Evolutionary conservation across 2,113 vertebrate species (phyloP), one percentile per base, ranked within the genome.

Genomic region (Benitochromis conjunctus): DNA sequence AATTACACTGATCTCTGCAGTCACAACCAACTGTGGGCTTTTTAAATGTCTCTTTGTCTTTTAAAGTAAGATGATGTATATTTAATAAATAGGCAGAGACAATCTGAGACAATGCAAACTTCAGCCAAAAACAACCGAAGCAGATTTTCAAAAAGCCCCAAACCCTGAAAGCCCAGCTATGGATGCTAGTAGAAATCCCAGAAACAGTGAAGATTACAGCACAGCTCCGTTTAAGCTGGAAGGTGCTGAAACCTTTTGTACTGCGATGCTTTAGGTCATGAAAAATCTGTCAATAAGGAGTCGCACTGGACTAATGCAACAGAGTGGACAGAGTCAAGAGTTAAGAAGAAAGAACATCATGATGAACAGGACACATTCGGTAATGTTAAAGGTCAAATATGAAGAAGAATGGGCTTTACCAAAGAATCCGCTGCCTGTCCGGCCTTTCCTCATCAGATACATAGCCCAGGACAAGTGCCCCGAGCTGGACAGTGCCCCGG

Each of bases 361-460:
- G 0, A n/a, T 0, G 1, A 51, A 51, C 18, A 53, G 26, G 53
- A 3, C 46, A n/a, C 26, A 53, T 48, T 0, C 19, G 69, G 29
- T 1, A 31, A 43, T 78, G 82, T 77, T 46, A 56, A 3, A 9
- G 18, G 78, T 26, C 21, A 60, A n/a, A 51, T 58, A 48, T 38
- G 2, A 60, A 85, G 24, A 71, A 88, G 79, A 81, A 26, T n/a
- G 1, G 51, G 31, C 41, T 88, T 94, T 95, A 95, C 95, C 95
- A 46, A 96, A 97, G 57, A 95, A 86, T 54, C 89, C 90, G 57
- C 88, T 60, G 86, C 91, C 85, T 24, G 92, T 83, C 83, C 94
- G 94, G 84, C 89, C 94, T 91, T 96, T 96, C 92, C 94, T 96
- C 96, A 96, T 96, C 93, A 97, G 93, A 92, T 97, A 96, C 96